A percentile compares a stretch with the other conserved stretches of the same genome.
Evolutionary conservation across 1,140 invertebrate genomes (phyloP).

Genomic region (Papilio polyxenes): DNA sequence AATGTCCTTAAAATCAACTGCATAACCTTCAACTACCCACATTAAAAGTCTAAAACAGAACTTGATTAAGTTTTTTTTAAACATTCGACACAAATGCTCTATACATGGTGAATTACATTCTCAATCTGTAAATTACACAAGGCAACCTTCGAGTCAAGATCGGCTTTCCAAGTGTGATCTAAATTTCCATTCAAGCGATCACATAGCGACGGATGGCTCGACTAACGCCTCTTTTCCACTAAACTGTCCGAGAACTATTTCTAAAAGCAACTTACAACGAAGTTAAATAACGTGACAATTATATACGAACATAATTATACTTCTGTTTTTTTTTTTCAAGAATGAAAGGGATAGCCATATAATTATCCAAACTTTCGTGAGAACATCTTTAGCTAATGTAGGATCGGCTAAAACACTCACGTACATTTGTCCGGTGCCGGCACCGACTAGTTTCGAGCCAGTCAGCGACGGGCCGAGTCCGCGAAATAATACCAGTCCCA

Average conservation of each 20-base stretch:
- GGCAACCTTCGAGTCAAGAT: constrained; percentile 46
- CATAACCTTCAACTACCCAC: constrained; percentile 20
- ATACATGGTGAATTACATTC: constrained; percentile 41
- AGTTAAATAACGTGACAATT: not conserved
- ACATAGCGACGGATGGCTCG: constrained; percentile 49
- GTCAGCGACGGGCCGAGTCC: too few species aligned
- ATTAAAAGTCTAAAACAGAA: constrained; percentile 22
- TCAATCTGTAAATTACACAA: constrained; percentile 41
- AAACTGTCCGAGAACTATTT: not conserved
- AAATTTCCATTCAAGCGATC: constrained; percentile 48
- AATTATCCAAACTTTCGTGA: too few species aligned
- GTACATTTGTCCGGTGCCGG: too few species aligned
- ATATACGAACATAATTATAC: too few species aligned
- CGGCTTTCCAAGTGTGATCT: constrained; percentile 49
- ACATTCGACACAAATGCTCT: constrained; percentile 34
- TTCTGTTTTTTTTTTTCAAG: too few species aligned
- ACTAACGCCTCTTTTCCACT: constrained; percentile 32
- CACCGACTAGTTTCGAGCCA: too few species aligned
- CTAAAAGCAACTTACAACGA: not conserved
- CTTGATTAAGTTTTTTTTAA: constrained; percentile 22
- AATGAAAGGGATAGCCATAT: too few species aligned
- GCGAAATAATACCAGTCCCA: too few species aligned
- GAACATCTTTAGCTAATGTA: too few species aligned
- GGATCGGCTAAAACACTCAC: too few species aligned
- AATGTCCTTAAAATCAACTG: not conserved